Evolutionary conservation across 2,797 vertebrate genomes (phyloP).

Genomic region (Coracias cyanogaster): DNA sequence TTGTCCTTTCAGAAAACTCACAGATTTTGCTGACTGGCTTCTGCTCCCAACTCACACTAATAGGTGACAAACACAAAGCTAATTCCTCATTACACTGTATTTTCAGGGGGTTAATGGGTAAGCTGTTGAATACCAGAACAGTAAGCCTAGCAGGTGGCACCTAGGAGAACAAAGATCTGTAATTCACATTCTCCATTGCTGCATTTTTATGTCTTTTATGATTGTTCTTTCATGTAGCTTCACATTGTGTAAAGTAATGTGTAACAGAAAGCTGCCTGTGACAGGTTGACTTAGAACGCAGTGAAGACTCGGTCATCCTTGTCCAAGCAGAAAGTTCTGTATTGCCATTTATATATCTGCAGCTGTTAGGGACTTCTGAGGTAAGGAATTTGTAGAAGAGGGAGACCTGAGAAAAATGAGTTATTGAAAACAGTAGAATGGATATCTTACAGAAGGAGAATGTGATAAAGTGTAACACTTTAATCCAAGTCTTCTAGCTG

Average conservation of each 20-base stretch:
- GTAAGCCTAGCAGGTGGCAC: neutral
- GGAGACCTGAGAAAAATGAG: neutral
- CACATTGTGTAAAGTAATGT: neutral
- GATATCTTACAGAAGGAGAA: neutral
- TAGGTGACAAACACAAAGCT: slow-evolving; percentile 43
- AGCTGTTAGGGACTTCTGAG: neutral
- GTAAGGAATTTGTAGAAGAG: neutral
- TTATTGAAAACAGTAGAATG: neutral
- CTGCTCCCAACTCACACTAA: slow-evolving; percentile 41
- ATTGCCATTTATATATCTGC: neutral
- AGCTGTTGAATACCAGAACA: neutral
- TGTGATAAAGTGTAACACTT: neutral
- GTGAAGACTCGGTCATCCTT: neutral
- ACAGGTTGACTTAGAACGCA: neutral
- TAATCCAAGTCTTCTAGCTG: neutral
- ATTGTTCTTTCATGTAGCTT: neutral
- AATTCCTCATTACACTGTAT: slow-evolving; percentile 35
- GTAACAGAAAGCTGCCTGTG: neutral
- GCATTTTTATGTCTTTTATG: neutral
- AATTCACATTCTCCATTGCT: neutral
- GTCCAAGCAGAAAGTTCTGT: neutral
- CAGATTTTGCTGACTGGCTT: slow-evolving; percentile 37
- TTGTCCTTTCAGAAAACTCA: slow-evolving; percentile 9
- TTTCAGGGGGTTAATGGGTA: slow-evolving; percentile 23
- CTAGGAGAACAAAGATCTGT: neutral